These are phyloP conservation scores for Lutra lutra DNA, from an alignment of 2,797 vertebrate species.

Conservation along the genomic window DNA sequence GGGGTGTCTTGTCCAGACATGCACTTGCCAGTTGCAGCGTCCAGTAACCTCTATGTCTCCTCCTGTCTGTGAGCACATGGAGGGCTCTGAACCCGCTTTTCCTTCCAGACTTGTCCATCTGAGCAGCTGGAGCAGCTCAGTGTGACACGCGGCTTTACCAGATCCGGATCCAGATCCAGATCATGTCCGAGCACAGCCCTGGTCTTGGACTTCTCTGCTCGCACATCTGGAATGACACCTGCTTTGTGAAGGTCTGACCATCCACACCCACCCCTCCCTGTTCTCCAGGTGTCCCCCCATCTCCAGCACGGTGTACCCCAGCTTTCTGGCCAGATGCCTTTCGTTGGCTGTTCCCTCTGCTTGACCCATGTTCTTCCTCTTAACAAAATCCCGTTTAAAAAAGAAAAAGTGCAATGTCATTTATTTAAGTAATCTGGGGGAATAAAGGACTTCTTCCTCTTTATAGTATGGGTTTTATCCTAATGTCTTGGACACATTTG, in stretches of 20 bases:
- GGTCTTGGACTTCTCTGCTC: not conserved
- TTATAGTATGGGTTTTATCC: not conserved
- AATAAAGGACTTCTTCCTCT: not conserved
- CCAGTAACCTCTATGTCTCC: not conserved
- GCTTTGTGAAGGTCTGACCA: not conserved
- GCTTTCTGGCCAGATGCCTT: not conserved
- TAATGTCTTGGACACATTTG: not conserved
- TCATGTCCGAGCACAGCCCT: not conserved
- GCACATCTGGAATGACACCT: not conserved
- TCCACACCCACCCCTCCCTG: not conserved
- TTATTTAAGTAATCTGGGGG: not conserved
- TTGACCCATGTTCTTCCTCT: not conserved
- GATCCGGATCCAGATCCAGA: not conserved
- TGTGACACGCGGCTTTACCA: not conserved
- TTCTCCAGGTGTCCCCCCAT: accelerated
- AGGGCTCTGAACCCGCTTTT: not conserved
- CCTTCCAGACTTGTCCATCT: not conserved
- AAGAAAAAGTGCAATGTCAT: not conserved
- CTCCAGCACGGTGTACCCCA: not conserved
- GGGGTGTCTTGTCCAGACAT: too few species aligned
- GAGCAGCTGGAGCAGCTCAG: not conserved
- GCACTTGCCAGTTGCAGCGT: not conserved
- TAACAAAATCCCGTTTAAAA: not conserved
- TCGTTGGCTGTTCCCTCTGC: not conserved
- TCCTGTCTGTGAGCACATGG: not conserved